Conservation (phyloP, 2,797 vertebrate species). For the Enteromius anoplus region DNA sequence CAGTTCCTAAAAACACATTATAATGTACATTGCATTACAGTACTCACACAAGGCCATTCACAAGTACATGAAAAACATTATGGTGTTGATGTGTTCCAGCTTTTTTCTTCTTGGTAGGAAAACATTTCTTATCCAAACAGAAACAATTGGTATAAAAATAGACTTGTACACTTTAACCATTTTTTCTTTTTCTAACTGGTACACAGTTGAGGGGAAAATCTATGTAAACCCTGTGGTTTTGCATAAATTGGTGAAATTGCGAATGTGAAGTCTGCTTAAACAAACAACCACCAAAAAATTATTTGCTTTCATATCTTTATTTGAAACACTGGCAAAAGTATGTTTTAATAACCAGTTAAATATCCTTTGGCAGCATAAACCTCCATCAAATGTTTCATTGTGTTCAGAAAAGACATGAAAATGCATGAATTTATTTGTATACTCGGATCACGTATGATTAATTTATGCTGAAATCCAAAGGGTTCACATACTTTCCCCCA, state of each 20-base stretch:
- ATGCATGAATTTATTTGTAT: not conserved
- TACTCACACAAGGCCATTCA: constrained; percentile 52
- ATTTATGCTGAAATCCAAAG: constrained; percentile 10
- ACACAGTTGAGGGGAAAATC: not conserved
- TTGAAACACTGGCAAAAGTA: not conserved
- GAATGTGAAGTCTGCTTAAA: not conserved
- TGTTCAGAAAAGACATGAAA: not conserved
- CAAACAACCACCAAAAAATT: not conserved
- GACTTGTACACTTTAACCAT: constrained; percentile 31
- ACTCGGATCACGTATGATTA: not conserved
- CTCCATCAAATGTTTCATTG: not conserved
- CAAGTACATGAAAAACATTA: constrained; percentile 50
- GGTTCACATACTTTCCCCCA: not conserved
- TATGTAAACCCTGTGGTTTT: not conserved
- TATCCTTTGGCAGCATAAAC: not conserved
- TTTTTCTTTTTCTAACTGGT: not conserved
- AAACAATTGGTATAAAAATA: constrained; percentile 63
- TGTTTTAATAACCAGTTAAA: not conserved
- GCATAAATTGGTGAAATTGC: not conserved
- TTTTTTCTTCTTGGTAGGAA: constrained; percentile 33
- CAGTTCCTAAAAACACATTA: constrained; percentile 53
- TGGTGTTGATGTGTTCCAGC: constrained; percentile 24
- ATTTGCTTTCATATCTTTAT: not conserved
- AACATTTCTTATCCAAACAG: constrained; percentile 32
- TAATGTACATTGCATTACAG: constrained; percentile 51